Evolutionary conservation across 2,888 invertebrate species (phyloP), one percentile per base, ranked within the genome.

Genomic region (Polyommatus icarus): DNA sequence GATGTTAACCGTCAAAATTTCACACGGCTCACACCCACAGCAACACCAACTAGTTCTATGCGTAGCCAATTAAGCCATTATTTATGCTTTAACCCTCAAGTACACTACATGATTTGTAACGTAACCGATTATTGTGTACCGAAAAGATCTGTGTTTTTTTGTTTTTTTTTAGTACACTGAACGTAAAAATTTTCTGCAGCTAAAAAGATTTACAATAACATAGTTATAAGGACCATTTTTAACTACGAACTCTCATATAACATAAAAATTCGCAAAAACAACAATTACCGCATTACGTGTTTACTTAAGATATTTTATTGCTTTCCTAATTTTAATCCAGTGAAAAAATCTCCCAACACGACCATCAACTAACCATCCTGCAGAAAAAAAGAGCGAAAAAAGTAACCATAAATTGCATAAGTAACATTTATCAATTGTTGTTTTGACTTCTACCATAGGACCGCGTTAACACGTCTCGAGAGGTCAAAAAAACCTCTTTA

Each of bases 401-500:
- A 29, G 67, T 29, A 15, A 32, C 67, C 18, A 67, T 67, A 75
- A 75, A 54, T 75, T 75, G 75, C 75, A 54, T 18, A 46, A 73
- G 40, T 40, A 40, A 73, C 46, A 75, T 75, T 75, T 75, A 50
- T 75, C 75, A 75, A 75, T 50, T 54, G 75, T 50, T 80, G 78
- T 80, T 80, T 80, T 77, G 77, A 77, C 78, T 79, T 79, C 75
- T 80, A 79, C 79, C 78, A 50, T 75, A 50, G 75, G 75, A 50
- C 75, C 75, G 75, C 75, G 77, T 77, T 77, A 77, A 77, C 77
- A 77, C 77, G 54, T 77, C 73, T 80, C 73, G 79, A 81, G 77
- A 78, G 77, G 77, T 81, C 84, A 83, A 83, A 83, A 82, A 81
- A 78, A 77, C 82, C 82, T 75, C 54, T 83, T 84, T 87, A 89